phyloP scores from a whole-genome alignment of 2,888 invertebrate species.

The Fragum fragum region DNA sequence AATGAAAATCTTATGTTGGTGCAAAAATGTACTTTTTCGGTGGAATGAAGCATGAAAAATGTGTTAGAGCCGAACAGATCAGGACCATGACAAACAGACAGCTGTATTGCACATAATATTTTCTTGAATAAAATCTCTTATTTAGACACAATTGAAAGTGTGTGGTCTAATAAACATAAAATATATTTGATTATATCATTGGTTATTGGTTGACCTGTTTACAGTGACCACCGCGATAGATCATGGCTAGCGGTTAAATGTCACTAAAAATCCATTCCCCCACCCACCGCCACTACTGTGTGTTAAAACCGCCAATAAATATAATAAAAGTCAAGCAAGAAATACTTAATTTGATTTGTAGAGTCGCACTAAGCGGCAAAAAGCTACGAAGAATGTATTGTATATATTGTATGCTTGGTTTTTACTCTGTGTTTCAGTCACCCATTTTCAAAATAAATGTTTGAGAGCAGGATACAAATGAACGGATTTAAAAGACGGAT shows the following conservation, averaged over 20 bases:
- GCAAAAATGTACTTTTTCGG: no score
- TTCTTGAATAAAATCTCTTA: no score
- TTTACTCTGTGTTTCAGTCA: background rate
- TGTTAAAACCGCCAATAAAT: slow-evolving; percentile 31
- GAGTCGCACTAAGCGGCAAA: slow-evolving; percentile 29
- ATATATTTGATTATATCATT: background rate
- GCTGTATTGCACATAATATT: no score
- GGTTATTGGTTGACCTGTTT: background rate
- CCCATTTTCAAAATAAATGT: slow-evolving; percentile 20
- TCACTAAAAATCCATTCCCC: slow-evolving; percentile 20
- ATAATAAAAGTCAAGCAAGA: slow-evolving; percentile 27
- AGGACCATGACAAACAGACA: no score
- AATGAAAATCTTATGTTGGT: no score
- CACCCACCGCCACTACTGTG: slow-evolving; percentile 11
- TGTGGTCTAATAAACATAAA: background rate
- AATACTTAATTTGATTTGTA: slow-evolving; percentile 34
- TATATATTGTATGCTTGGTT: background rate
- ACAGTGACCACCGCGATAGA: slow-evolving; percentile 12
- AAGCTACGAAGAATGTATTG: slow-evolving; percentile 11
- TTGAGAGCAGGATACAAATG: background rate
- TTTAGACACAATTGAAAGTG: no score
- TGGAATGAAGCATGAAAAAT: no score
- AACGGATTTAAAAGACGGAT: background rate
- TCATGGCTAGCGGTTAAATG: slow-evolving; percentile 23
- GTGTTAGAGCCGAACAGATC: no score